Percentiles rank a stretch among this genome's conserved stretches.
These are phyloP conservation scores for Rhinophrynus dorsalis DNA, from an alignment of 2,797 vertebrate species.

Conservation along the genomic window DNA sequence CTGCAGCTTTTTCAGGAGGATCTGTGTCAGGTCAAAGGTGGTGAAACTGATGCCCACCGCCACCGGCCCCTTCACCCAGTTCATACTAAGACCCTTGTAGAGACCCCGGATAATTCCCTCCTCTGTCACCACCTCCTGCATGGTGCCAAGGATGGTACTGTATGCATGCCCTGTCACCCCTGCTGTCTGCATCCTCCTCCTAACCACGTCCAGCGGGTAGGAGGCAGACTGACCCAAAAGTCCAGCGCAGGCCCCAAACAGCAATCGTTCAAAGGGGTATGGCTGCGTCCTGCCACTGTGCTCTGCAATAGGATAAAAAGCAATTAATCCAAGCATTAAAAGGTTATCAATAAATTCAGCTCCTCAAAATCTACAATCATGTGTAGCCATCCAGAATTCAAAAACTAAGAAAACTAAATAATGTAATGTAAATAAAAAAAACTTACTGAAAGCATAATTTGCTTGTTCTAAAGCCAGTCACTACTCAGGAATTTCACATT, in stretches of 20 bases:
- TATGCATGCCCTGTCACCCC: constrained; percentile 83
- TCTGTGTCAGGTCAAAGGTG: constrained; percentile 90
- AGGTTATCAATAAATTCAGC: too few relatives aligned
- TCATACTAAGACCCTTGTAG: constrained; percentile 98
- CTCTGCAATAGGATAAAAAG: constrained; percentile 66
- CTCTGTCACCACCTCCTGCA: constrained; percentile 76
- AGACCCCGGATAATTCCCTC: constrained; percentile 85
- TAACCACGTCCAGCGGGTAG: constrained; percentile 94
- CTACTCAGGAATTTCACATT: too few relatives aligned
- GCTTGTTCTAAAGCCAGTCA: too few relatives aligned
- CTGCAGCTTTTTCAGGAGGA: constrained; percentile 79
- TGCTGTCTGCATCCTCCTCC: constrained; percentile 95
- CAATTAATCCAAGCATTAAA: not conserved
- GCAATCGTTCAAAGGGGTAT: constrained; percentile 81
- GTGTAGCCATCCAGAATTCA: too few relatives aligned
- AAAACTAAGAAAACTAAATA: too few relatives aligned
- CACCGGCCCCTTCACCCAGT: constrained; percentile 95
- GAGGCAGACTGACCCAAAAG: constrained; percentile 92
- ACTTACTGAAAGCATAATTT: too few relatives aligned
- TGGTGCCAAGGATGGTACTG: constrained; percentile 77
- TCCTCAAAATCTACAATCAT: too few relatives aligned
- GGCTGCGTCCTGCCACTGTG: constrained; percentile 79
- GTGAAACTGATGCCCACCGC: constrained; percentile 93
- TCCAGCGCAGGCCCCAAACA: constrained; percentile 91
- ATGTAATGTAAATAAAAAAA: too few relatives aligned